Evolutionary conservation across 2,888 invertebrate species (phyloP).

Genomic region (Caenorhabditis sp.): DNA sequence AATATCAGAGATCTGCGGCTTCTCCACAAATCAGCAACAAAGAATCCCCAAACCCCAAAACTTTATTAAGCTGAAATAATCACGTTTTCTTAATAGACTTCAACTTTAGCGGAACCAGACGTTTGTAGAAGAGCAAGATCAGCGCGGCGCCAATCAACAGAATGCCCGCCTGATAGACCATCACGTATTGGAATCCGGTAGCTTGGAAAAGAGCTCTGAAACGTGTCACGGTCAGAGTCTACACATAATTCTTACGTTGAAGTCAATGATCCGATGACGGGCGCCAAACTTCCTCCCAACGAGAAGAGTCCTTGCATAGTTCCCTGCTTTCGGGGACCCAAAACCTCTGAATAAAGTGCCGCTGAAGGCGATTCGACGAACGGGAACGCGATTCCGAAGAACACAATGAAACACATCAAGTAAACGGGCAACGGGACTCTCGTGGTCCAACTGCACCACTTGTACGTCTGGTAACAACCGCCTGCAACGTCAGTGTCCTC

Average conservation of each 20-base stretch:
- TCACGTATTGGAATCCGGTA: slow-evolving; percentile 59
- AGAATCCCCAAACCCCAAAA: neutral
- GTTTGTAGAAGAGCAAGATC: slow-evolving; percentile 39
- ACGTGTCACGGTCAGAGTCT: neutral
- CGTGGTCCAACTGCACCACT: slow-evolving; percentile 60
- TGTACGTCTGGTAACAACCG: slow-evolving; percentile 56
- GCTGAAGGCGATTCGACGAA: slow-evolving; percentile 61
- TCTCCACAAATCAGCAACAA: neutral
- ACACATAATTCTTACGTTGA: slow-evolving; percentile 25
- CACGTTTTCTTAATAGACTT: slow-evolving; percentile 36
- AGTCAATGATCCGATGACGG: slow-evolving; percentile 34
- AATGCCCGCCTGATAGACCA: slow-evolving; percentile 47
- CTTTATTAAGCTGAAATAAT: neutral
- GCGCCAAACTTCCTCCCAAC: slow-evolving; percentile 52
- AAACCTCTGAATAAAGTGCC: slow-evolving; percentile 60
- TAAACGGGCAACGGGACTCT: slow-evolving; percentile 62
- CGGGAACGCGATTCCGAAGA: slow-evolving; percentile 65
- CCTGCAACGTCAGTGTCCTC: slow-evolving; percentile 58
- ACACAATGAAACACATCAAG: slow-evolving; percentile 56
- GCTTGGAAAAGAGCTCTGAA: slow-evolving; percentile 61
- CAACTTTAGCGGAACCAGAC: slow-evolving; percentile 55
- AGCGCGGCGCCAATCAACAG: slow-evolving; percentile 53
- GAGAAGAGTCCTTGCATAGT: slow-evolving; percentile 57
- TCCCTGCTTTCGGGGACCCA: slow-evolving; percentile 61
- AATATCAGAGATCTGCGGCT: neutral